Evolutionary conservation across 2,797 vertebrate genomes (phyloP).

Genomic region (Novumbra hubbsi): DNA sequence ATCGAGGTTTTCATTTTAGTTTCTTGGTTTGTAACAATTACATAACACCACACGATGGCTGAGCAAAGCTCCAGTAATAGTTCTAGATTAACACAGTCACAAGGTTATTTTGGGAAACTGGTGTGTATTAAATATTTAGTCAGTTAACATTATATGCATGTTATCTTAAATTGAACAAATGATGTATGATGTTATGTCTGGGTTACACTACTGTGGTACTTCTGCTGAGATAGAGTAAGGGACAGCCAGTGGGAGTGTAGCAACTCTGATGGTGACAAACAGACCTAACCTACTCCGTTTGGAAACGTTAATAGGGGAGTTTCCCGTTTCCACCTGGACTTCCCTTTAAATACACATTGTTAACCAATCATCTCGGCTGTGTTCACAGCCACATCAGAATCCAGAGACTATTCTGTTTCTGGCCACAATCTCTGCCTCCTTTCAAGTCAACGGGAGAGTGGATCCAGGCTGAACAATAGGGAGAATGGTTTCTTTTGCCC

Average conservation of each 20-base stretch:
- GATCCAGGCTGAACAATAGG: conserved; percentile 61
- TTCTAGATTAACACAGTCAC: too few relatives aligned
- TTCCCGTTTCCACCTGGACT: neutral
- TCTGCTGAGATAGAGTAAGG: neutral
- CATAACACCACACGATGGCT: too few relatives aligned
- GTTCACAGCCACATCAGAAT: conserved; percentile 58
- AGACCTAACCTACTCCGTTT: neutral
- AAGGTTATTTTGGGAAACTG: conserved; percentile 7
- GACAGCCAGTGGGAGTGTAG: neutral
- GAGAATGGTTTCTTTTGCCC: conserved; percentile 65
- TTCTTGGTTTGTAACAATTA: too few relatives aligned
- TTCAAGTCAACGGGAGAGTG: conserved; percentile 72
- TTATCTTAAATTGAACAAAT: neutral
- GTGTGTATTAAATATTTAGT: conserved; percentile 23
- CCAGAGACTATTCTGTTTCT: conserved; percentile 67
- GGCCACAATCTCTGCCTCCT: conserved; percentile 68
- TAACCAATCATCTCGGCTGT: conserved; percentile 22
- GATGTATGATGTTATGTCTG: neutral
- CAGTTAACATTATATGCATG: neutral
- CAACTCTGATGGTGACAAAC: neutral
- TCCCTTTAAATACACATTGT: neutral
- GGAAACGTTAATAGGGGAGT: neutral
- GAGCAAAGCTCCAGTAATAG: too few relatives aligned
- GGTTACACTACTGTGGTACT: neutral
- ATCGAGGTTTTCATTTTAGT: too few relatives aligned